Base-by-base conservation (phyloP, 2,797 vertebrate species). In the Iguana delicatissima region DNA sequence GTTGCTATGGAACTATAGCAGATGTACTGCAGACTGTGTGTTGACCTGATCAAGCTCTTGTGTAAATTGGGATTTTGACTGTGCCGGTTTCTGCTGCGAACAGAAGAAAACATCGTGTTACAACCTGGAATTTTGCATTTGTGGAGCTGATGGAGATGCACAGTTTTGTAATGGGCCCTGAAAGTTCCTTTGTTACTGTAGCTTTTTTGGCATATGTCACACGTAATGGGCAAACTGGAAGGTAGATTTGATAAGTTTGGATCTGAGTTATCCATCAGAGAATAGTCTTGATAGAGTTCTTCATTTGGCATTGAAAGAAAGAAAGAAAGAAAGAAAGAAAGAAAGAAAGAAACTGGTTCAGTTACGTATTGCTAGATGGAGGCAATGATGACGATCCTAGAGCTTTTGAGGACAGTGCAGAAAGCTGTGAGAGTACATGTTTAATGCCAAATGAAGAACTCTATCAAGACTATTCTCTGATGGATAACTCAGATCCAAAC, bases 1-100 rank as follows among this genome's bases (percentile, higher is more conserved):
- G 87, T 89, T 88, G 86, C 92, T 91, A 32, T 52, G 80, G 89
- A 92, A 91, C 81, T 74, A 89, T 80, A 0, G n/a, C n/a, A 62
- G 94, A 92, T 50, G 88, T 94, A 97, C 90, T 96, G 96, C 85
- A 96, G 95, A 92, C 84, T 96, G 57, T 92, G 81, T 26, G 97
- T 95, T 32, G 97, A 96, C 2, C 97, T 93, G 32, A 96, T 94
- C 81, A 99, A 97, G 96, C 99, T 99, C 95, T 98, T 98, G 97
- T 99, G 99, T 93, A 99, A 98, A 96, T 99, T 99, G n/a, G 98
- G 99, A 94, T 99, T 99, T 97, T 99, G 99, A 96, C 99, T 99
- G 96, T 99, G 99, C 73, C 99, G 95, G 95, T 99, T 99, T 81
- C 99, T 97, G 93, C 99, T 99, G 84, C 99, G 98, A 32, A 99